Evolutionary conservation across 1,140 invertebrate species (phyloP), one percentile per base, ranked within the genome.

Genomic region (Phenacoccus solenopsis): DNA sequence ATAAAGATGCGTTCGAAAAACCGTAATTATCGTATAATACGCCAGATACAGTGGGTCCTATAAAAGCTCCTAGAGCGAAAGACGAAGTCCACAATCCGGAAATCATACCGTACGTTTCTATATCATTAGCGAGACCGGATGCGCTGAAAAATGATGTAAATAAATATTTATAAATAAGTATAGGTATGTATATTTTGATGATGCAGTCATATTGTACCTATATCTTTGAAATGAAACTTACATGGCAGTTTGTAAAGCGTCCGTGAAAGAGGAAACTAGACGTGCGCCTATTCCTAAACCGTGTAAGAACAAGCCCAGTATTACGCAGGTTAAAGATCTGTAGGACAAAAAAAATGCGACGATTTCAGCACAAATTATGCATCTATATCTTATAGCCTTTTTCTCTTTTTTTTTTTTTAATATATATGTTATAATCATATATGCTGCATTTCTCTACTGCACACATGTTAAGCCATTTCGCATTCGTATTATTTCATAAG

Each of bases 31-130:
- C 89, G 71, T 87, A 85, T 0, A 93, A 81, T 38, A 90, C 82
- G 7, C 90, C 90, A 30, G 87, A 88, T 0, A 90, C 80, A 0
- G 88, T 89, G 0, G 90, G 90, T 0, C 90, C 90, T 27, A 91
- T 86, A 77, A 91, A 92, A 25, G 89, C 89, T n/a, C 90, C 90
- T 0, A 93, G 79, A 1, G 91, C 90, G 76, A 92, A 92, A 0
- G 88, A 86, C 12, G 90, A 91, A 0, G 90, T 91, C 89, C 90
- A 93, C 49, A 93, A 80, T 1, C 89, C 90, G 1, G 90, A 93
- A 59, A 93, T 87, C 27, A 93, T 78, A 0, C 90, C 90, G 73
- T 91, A 92, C 0, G 90, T 94, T 76, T 90, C 86, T 32, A 93
- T 80, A 70, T 86, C 89, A 76, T 93, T 89, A 0, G 89, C 86